Base-by-base conservation (phyloP, 2,113 vertebrate genomes). In the Chloroceryle aenea region DNA sequence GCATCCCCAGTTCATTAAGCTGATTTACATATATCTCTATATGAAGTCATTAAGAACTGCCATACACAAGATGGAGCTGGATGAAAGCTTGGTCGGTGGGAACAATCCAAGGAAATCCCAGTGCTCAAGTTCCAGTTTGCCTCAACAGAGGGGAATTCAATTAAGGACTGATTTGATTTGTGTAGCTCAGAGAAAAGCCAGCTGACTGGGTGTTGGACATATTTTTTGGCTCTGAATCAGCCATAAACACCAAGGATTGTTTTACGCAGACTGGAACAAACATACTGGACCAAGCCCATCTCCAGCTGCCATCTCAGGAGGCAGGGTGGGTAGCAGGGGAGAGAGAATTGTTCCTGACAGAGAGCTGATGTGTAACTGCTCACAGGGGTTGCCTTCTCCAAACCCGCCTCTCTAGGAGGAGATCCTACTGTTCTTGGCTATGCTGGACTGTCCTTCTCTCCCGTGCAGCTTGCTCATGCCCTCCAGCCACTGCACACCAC, bases 61-160 rank as follows among this genome's bases (percentile, higher is more conserved):
- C 72, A 86, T 50, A 76, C 4, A 4, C 17, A 36, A 7, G 50
- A 92, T 43, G 10, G 71, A 88, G 67, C 68, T 92, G 71, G 75
- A 72, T 71, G 64, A 75, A 88, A 84, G 38, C 67, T 88, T 88
- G 76, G 52, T 47, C 1, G 0, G 72, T 61, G 79, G 95, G 93
- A 94, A 94, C 95, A 94, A 95, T 93, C 81, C 71, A 90, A 96
- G 95, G 95, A 97, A 96, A 94, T 95, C 87, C 85, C 96, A 83
- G 55, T 23, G 90, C 85, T 85, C 0, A 0, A 88, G 85, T 48
- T 90, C 55, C 72, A 64, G 76, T 84, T 90, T 77, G 61, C 34
- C 69, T 94, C 83, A 72, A 45, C 88, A 94, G 88, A 94, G 43
- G 61, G 73, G 84, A 93, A 96, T 94, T 94, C 85, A 95, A 78